These are phyloP conservation scores for Cassiopea xamachana DNA, from an alignment of 30 jellyfish, hydroid and myxozoan species.

Conservation along the genomic window DNA sequence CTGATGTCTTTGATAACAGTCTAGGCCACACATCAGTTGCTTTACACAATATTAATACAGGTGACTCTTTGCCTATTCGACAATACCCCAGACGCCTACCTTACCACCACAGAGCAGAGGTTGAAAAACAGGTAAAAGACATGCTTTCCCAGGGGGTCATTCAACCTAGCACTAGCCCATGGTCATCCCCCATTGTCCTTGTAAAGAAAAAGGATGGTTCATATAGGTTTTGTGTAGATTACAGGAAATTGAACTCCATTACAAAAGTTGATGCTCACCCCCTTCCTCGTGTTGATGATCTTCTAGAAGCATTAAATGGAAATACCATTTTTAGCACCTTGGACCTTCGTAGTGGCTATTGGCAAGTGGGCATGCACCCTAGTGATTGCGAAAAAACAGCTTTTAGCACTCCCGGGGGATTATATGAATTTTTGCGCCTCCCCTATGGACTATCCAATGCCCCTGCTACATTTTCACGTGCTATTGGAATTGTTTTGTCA, in stretches of 20 bases:
- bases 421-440: conserved; percentile 37
- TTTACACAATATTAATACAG: neutral
- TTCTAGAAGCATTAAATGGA: conserved; percentile 52
- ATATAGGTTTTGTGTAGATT: conserved; percentile 42
- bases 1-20: neutral
- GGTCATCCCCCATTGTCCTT: conserved; percentile 68
- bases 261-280: conserved; percentile 66
- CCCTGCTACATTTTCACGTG: conserved; percentile 36
- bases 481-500: conserved; percentile 34
- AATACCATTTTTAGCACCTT: conserved; percentile 32
- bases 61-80: neutral
- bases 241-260: conserved; percentile 18
- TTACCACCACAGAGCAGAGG: neutral
- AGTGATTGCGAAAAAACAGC: conserved; percentile 19
- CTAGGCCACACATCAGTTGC: neutral
- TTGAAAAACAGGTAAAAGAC: conserved; percentile 20
- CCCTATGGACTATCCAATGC: conserved; percentile 34
- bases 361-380: conserved; percentile 17
- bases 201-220: conserved; percentile 54
- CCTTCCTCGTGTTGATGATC: conserved; percentile 60
- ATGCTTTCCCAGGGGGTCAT: conserved; percentile 65
- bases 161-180: conserved; percentile 65
- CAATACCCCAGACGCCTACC: neutral
- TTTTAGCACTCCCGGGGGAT: conserved; percentile 34
- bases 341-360: conserved; percentile 21